phyloP scores from a whole-genome alignment of 1,140 invertebrate genomes.

The Tetragnatha versicolor region DNA sequence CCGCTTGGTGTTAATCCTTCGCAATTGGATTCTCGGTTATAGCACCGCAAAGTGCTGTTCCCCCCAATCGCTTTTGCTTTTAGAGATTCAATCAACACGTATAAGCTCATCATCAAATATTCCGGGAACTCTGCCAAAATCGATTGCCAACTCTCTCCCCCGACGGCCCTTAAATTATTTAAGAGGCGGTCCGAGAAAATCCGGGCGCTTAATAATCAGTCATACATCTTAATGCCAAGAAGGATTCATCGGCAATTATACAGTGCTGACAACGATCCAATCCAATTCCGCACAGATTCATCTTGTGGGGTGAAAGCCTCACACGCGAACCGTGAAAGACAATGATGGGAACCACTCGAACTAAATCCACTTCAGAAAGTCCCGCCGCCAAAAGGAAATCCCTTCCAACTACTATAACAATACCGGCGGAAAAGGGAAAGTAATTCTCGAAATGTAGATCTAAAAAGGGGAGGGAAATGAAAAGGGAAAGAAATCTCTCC shows the following conservation, averaged over 20 bases:
- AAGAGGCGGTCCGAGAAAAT: no score
- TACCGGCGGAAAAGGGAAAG: slow-evolving; percentile 30
- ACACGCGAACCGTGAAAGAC: no score
- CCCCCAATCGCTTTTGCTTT: no score
- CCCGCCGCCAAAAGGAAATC: slow-evolving; percentile 30
- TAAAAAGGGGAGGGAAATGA: slow-evolving; percentile 14
- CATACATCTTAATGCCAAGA: background rate
- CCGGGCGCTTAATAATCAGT: slow-evolving; percentile 4
- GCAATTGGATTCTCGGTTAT: no score
- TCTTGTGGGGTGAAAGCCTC: no score
- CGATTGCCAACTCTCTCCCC: no score
- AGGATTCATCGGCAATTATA: slow-evolving; percentile 9
- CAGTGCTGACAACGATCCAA: background rate
- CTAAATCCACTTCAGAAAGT: slow-evolving; percentile 36
- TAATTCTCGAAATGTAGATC: slow-evolving; percentile 50
- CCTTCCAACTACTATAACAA: slow-evolving; percentile 35
- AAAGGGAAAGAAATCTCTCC: background rate
- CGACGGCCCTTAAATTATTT: no score
- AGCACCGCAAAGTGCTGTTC: no score
- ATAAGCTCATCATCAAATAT: background rate
- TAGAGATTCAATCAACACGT: background rate
- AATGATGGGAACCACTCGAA: slow-evolving; percentile 22
- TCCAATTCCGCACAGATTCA: slow-evolving; percentile 17
- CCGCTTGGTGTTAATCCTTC: no score
- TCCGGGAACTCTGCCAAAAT: background rate